Percentiles rank a stretch among this genome's conserved stretches.
phyloP scores from a whole-genome alignment of 2,113 vertebrate genomes.

The Pollachius pollachius region DNA sequence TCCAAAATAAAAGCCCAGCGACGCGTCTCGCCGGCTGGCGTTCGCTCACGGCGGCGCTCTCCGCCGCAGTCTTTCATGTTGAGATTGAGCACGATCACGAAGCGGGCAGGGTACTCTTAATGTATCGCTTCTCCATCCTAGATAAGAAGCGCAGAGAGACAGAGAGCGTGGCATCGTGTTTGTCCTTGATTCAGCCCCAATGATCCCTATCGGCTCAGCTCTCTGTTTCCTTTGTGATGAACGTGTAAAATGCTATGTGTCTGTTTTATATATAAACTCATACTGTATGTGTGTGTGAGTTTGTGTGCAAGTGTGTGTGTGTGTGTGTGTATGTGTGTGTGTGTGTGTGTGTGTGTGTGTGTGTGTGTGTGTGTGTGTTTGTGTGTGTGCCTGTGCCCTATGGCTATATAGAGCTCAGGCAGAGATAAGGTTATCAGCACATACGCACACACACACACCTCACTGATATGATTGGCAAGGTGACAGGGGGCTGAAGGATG shows the following conservation, averaged over 20 bases:
- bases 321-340: not conserved
- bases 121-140: conserved; percentile 68
- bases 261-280: too few relatives aligned
- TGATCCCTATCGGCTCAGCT: conserved; percentile 61
- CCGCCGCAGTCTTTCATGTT: conserved; percentile 56
- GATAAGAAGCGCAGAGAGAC: conserved; percentile 67
- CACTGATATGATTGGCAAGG: conserved; percentile 72
- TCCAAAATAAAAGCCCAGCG: too few relatives aligned
- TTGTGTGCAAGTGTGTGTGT: conserved; percentile 7
- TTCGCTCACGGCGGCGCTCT: conserved; percentile 1
- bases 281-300: conserved; percentile 2
- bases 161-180: conserved; percentile 62
- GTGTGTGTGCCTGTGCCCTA: conserved; percentile 20
- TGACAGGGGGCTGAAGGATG: conserved; percentile 55
- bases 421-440: conserved; percentile 72
- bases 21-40: too few relatives aligned
- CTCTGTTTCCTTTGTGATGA: conserved; percentile 57
- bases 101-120: conserved; percentile 56
- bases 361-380: conserved; percentile 1
- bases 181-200: conserved; percentile 72
- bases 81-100: conserved; percentile 60
- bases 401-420: conserved; percentile 62
- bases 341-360: conserved; percentile 17
- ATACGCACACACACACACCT: conserved; percentile 40
- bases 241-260: conserved; percentile 34